Conservation (phyloP, 2,797 vertebrate genomes). For the Helicolenus hilgendorfi region DNA sequence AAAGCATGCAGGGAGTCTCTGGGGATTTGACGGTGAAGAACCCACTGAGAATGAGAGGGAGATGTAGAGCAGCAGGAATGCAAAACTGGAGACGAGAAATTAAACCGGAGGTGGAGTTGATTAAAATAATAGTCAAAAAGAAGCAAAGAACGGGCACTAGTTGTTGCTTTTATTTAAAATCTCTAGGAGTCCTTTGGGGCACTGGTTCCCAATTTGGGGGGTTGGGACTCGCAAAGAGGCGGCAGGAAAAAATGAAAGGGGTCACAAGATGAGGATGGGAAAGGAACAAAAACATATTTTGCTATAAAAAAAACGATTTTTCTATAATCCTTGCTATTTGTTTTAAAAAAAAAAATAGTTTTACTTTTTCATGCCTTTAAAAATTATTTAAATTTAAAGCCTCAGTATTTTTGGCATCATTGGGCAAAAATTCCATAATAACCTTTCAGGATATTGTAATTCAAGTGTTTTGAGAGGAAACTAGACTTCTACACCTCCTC, state of each 20-base stretch:
- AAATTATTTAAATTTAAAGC: background rate
- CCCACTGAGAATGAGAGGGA: background rate
- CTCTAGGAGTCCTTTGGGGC: too few relatives aligned
- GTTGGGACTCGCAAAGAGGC: background rate
- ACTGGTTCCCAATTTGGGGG: background rate
- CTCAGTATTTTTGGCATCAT: too few relatives aligned
- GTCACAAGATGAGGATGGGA: background rate
- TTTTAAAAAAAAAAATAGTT: background rate
- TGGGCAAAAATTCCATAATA: too few relatives aligned
- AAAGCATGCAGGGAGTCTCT: background rate
- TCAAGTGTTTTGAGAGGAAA: too few relatives aligned
- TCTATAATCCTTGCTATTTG: background rate
- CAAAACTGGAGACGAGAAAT: constrained; percentile 13
- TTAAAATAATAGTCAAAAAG: background rate
- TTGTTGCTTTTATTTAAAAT: background rate
- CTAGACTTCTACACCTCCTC: too few relatives aligned
- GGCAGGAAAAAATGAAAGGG: background rate
- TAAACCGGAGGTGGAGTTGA: background rate
- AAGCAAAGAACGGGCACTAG: background rate
- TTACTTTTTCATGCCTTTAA: background rate
- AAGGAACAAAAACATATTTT: background rate
- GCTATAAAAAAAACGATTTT: background rate
- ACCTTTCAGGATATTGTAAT: too few relatives aligned
- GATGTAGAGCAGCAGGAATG: constrained; percentile 18
- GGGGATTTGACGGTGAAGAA: background rate